phyloP scores from a whole-genome alignment of 2,888 invertebrate genomes.

The Metallyticus violacea region DNA sequence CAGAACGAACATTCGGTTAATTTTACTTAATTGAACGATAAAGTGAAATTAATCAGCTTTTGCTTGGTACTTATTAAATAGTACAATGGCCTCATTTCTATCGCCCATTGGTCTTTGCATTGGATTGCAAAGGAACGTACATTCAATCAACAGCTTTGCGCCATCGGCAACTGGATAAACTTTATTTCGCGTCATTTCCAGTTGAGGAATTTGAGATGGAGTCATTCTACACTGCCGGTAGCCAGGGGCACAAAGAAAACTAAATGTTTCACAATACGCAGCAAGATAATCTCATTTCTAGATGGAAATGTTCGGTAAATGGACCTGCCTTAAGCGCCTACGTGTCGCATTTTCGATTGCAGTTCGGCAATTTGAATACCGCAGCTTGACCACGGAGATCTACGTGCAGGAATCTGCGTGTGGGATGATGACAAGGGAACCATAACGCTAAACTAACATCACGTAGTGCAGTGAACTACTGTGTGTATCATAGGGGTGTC shows the following conservation, averaged over 20 bases:
- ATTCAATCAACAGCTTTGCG: too few species aligned
- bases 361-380: not conserved
- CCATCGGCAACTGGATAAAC: too few species aligned
- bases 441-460: not conserved
- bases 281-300: not conserved
- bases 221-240: too few species aligned
- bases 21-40: too few species aligned
- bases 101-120: too few species aligned
- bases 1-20: too few species aligned
- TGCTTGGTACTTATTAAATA: too few species aligned
- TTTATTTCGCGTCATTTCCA: too few species aligned
- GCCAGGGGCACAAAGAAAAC: not conserved
- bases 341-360: not conserved
- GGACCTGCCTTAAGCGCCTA: not conserved
- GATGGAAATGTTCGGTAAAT: not conserved
- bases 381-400: not conserved
- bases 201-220: too few species aligned
- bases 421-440: not conserved
- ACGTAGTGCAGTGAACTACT: not conserved
- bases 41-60: too few species aligned
- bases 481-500: not conserved
- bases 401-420: not conserved
- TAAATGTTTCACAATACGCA: not conserved
- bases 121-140: too few species aligned
- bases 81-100: too few species aligned